Evolutionary conservation across 2,113 vertebrate species (phyloP), one percentile per base, ranked within the genome.

Genomic region (Tautogolabrus adspersus): DNA sequence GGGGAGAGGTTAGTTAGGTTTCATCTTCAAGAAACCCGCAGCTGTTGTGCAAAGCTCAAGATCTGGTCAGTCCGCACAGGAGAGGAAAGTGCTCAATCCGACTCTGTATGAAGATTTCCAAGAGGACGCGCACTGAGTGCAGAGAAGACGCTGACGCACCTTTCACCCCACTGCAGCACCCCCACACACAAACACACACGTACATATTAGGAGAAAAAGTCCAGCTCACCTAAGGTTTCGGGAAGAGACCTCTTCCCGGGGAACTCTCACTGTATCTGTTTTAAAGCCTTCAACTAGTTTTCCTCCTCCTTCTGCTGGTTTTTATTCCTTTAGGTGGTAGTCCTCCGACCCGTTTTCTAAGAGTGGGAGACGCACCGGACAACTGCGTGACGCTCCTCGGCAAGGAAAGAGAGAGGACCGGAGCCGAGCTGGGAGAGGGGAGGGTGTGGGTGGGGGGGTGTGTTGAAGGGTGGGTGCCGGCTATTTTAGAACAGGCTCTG

Each of bases 401-500:
- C 69, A 75, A 73, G 77, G 84, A 79, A 75, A 78, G 85, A 84
- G 59, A 85, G 81, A 83, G 73, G 52, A 69, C 55, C 71, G 56
- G 77, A 75, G 26, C 65, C 59, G 85, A 71, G 81, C 34, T 42
- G 74, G 59, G 69, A 56, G 69, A 54, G 62, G 47, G 65, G 56
- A 52, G 79, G 54, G 66, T 62, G 59, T 26, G 61, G 54, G 72
- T 21, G 82, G 58, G 73, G 37, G 66, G 59, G 74, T 19, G 78
- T 67, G 71, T 37, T n/a, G 77, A 8, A 46, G 75, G 80, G 77
- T 66, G 82, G 79, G 80, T 82, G 71, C 69, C 30, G 68, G 89
- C 92, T 94, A 94, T 94, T 94, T 94, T 94, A 73, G 93, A 93
- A 75, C 77, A 56, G 74, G 79, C 86, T 83, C 77, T 71, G 81